phyloP scores from a whole-genome alignment of 2,797 vertebrate genomes.

The Buceros bicornis region DNA sequence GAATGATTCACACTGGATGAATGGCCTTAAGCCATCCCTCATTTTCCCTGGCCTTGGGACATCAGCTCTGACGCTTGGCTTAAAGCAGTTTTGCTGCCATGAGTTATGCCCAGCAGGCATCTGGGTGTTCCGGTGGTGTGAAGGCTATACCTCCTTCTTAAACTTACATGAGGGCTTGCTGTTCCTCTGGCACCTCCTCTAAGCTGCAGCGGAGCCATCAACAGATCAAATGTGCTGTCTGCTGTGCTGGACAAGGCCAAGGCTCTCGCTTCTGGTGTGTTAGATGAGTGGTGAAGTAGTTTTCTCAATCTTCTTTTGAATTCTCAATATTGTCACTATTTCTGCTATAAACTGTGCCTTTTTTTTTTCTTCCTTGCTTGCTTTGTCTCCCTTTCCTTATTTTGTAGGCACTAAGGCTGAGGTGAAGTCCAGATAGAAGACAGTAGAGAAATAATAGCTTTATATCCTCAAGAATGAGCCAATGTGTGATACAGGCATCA shows the following conservation, averaged over 20 bases:
- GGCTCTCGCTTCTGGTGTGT: not conserved
- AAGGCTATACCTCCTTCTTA: not conserved
- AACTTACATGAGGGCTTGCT: rapidly evolving
- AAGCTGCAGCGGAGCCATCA: not conserved
- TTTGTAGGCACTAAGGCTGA: constrained; percentile 60
- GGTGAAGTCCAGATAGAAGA: constrained; percentile 59
- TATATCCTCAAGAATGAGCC: constrained; percentile 49
- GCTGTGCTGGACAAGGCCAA: not conserved
- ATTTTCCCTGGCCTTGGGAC: not conserved
- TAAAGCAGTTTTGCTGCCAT: not conserved
- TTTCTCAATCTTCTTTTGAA: not conserved
- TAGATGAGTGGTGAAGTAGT: not conserved
- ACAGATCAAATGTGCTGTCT: not conserved
- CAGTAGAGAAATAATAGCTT: constrained; percentile 53
- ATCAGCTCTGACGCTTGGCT: not conserved
- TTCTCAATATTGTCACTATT: not conserved
- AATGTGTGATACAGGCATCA: constrained; percentile 35
- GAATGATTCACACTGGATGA: not conserved
- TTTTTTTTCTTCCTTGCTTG: not conserved
- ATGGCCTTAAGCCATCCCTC: not conserved
- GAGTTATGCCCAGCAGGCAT: not conserved
- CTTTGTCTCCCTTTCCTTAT: constrained; percentile 55
- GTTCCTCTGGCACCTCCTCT: not conserved
- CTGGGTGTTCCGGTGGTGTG: not conserved
- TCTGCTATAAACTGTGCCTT: not conserved